phyloP scores from a whole-genome alignment of 2,113 vertebrate species.

The Gopherus evgoodei region DNA sequence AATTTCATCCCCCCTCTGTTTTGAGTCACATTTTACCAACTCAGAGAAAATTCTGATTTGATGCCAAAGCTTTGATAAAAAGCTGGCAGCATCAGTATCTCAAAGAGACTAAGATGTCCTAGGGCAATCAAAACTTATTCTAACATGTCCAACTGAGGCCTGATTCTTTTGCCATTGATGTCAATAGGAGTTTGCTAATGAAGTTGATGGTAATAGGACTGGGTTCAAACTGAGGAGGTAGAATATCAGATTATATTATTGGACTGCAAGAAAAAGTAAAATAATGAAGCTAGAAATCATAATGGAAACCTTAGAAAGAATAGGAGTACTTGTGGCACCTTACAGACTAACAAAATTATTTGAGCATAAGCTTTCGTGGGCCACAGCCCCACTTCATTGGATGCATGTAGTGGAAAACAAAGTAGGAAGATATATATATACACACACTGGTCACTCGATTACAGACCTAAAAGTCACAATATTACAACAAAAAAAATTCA shows the following conservation, averaged over 20 bases:
- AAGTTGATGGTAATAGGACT: neutral
- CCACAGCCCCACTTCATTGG: too few relatives aligned
- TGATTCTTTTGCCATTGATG: neutral
- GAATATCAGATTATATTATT: neutral
- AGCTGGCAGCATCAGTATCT: neutral
- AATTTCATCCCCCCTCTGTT: neutral
- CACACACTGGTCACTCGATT: too few relatives aligned
- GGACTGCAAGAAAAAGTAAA: neutral
- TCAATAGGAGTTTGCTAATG: neutral
- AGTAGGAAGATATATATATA: too few relatives aligned
- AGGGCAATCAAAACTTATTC: neutral
- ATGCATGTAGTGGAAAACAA: too few relatives aligned
- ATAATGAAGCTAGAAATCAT: neutral
- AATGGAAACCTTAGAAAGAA: neutral
- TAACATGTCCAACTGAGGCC: neutral
- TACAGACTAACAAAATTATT: too few relatives aligned
- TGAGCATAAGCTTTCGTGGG: too few relatives aligned
- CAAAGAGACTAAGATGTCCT: neutral
- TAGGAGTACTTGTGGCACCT: too few relatives aligned
- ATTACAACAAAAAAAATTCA: too few relatives aligned
- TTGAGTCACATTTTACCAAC: rapidly evolving
- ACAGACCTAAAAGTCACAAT: too few relatives aligned
- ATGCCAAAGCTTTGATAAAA: neutral
- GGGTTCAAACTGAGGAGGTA: neutral
- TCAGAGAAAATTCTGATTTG: neutral